Evolutionary conservation across 2,888 invertebrate species (phyloP).

Genomic region (Leucophenga maculata): DNA sequence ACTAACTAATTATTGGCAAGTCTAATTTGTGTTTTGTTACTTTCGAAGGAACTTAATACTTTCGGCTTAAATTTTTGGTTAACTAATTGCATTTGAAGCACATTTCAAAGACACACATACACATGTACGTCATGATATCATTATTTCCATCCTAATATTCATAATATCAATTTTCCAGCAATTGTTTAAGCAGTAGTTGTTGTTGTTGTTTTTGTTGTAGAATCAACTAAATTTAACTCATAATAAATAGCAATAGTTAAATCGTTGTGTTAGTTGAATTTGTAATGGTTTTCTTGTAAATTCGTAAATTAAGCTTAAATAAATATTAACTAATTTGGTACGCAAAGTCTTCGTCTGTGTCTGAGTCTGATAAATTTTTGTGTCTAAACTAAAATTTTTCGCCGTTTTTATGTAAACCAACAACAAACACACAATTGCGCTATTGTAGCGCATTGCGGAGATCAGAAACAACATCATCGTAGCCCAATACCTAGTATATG

Average conservation of each 20-base stretch:
- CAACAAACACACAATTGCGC: conserved; percentile 41
- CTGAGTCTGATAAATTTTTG: conserved; percentile 34
- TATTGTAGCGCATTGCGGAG: conserved; percentile 31
- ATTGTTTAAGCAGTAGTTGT: background rate
- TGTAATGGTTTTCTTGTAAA: conserved; percentile 35
- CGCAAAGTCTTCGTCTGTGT: conserved; percentile 62
- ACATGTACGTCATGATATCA: background rate
- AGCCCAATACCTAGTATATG: conserved; percentile 16
- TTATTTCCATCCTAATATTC: conserved; percentile 34
- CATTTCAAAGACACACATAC: conserved; percentile 16
- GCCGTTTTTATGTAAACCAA: conserved; percentile 1
- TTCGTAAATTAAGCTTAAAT: conserved; percentile 54
- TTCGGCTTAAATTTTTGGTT: conserved; percentile 2
- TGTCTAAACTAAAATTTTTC: conserved; percentile 19
- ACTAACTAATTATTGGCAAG: conserved; percentile 37
- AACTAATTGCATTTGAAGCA: background rate
- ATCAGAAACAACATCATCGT: conserved; percentile 26
- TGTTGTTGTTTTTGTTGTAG: conserved; percentile 42
- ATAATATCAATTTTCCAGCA: no score
- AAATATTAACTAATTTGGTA: conserved; percentile 65
- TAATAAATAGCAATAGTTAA: conserved; percentile 62
- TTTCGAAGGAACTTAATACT: conserved; percentile 8
- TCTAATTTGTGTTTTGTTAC: background rate
- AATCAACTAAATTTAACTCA: conserved; percentile 64
- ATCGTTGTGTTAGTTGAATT: conserved; percentile 20